A percentile compares a stretch with the other conserved stretches of the same genome.
Conservation (phyloP, 1,140 invertebrate species). For the Diabrotica undecimpunctata region DNA sequence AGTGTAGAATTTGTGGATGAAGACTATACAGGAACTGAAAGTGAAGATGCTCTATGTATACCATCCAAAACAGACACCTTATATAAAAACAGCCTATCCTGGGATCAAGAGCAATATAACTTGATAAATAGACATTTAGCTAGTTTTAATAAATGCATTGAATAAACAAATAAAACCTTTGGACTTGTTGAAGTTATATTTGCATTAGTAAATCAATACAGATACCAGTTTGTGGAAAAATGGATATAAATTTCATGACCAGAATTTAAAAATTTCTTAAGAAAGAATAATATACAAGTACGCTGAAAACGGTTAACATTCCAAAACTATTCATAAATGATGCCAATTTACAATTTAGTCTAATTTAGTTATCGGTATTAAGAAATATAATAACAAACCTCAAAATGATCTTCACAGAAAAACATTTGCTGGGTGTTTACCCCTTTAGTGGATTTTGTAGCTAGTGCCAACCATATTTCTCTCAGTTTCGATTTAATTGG, state of each 20-base stretch:
- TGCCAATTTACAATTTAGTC: not conserved
- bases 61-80: too few species aligned
- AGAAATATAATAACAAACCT: not conserved
- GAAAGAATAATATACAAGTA: too few species aligned
- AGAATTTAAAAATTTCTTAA: not conserved
- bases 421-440: not conserved
- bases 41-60: too few species aligned
- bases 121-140: too few species aligned
- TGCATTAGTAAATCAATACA: not conserved
- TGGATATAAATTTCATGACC: not conserved
- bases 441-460: slow-evolving; percentile 4
- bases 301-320: too few species aligned
- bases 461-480: slow-evolving; percentile 6
- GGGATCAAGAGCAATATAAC: too few species aligned
- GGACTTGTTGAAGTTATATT: not conserved
- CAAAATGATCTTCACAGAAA: slow-evolving; percentile 12
- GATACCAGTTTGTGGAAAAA: not conserved
- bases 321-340: not conserved
- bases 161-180: too few species aligned
- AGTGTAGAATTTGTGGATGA: too few species aligned
- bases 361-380: not conserved
- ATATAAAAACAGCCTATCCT: too few species aligned
- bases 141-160: too few species aligned
- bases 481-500: not conserved
- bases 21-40: too few species aligned